Evolutionary conservation across 2,888 invertebrate species (phyloP).

Genomic region (Drosophila neotestacea): DNA sequence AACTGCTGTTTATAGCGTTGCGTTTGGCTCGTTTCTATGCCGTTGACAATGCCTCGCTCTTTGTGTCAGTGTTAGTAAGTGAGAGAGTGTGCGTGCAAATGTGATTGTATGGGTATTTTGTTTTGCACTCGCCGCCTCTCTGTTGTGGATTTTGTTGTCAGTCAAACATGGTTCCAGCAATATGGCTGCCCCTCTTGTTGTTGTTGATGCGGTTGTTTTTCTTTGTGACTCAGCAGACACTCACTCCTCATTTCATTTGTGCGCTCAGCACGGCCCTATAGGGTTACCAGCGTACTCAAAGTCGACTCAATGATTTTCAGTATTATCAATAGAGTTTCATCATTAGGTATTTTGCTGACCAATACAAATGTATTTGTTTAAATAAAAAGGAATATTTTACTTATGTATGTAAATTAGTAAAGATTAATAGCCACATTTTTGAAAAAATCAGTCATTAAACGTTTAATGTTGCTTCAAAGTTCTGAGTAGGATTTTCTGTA

Average conservation of each 20-base stretch:
- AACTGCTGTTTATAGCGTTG: conserved; percentile 82
- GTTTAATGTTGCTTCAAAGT: not conserved
- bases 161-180: conserved; percentile 75
- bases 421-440: not conserved
- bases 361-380: not conserved
- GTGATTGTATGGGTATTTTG: conserved; percentile 47
- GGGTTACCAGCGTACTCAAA: conserved; percentile 52
- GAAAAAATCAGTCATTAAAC: not conserved
- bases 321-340: conserved; percentile 13
- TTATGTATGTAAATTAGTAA: too few relatives aligned
- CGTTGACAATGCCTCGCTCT: conserved; percentile 57
- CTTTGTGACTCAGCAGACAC: conserved; percentile 65
- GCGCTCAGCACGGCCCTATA: conserved; percentile 39
- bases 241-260: conserved; percentile 18
- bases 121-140: conserved; percentile 74
- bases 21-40: conserved; percentile 77
- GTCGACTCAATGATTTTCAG: not conserved
- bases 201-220: conserved; percentile 50
- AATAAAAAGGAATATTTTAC: too few relatives aligned
- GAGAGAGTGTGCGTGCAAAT: conserved; percentile 32
- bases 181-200: conserved; percentile 71
- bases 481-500: conserved; percentile 7
- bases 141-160: conserved; percentile 64
- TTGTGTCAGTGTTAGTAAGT: conserved; percentile 41
- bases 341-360: not conserved